Conservation (phyloP, 2,888 invertebrate species). For the Nephrotoma guestfalica region DNA sequence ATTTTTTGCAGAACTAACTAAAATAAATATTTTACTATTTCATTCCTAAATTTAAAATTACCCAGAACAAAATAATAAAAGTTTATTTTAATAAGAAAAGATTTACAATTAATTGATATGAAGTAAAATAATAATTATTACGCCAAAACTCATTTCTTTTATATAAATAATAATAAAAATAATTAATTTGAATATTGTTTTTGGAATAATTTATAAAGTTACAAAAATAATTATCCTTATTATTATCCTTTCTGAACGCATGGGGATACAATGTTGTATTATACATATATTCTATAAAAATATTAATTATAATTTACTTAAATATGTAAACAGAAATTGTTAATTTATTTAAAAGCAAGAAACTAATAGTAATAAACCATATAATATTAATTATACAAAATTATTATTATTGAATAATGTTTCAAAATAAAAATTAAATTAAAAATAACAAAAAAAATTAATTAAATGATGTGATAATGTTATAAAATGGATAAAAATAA, state of each 20-base stretch:
- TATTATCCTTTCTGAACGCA: neutral
- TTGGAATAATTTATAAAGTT: neutral
- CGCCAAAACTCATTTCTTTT: neutral
- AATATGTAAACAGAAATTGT: neutral
- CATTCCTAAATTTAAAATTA: neutral
- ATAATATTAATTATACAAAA: neutral
- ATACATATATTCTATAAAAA: neutral
- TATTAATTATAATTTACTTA: neutral
- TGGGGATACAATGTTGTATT: neutral
- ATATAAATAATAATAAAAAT: neutral
- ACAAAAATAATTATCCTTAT: neutral
- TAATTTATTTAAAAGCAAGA: neutral
- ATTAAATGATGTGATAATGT: neutral
- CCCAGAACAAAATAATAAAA: neutral
- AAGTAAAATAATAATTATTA: neutral
- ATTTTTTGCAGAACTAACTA: too few species aligned
- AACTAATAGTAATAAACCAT: neutral
- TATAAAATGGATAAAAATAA: neutral
- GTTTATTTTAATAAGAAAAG: neutral
- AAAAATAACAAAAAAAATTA: neutral
- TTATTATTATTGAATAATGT: neutral
- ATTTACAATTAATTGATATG: neutral
- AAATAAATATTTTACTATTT: too few species aligned
- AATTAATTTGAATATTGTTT: neutral
- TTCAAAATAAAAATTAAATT: neutral